Base-by-base conservation (phyloP, 2,113 vertebrate genomes). In the Ophiodon elongatus region DNA sequence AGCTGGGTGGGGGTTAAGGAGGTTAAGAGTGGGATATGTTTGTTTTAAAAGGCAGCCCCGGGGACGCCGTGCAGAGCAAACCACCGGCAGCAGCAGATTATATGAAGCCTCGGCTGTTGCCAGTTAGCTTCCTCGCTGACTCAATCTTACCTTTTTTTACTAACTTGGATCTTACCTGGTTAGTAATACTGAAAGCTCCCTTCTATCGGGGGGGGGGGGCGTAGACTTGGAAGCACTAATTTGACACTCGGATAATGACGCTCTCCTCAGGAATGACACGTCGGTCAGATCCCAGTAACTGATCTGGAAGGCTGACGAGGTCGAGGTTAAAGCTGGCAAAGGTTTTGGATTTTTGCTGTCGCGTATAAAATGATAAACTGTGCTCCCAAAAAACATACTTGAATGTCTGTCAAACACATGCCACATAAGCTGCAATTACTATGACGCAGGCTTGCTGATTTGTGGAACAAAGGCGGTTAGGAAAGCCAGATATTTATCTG, bases 81-180 rank as follows among this genome's bases (percentile, higher is more conserved):
- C 41, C 80, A 73, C 85, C 35, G 37, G 73, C 84, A 77, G 80
- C 35, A 69, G 79, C 54, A 82, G 77, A 83, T 87, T 83, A 56
- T 71, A 66, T 73, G 66, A 74, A 96, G 95, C 90, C 96, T 75
- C 14, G 94, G 95, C 96, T 96, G 91, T 95, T 96, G 74, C 76
- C 82, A 77, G 39, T 70, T 69, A 59, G 62, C 62, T 62, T 76
- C n/a, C 15, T 81, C 25, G 1, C 60, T 87, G 73, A 79, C 73
- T 81, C 29, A 41, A 37, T 70, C 50, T 59, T 17, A 21, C 50
- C 7, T 15, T 71, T 14, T 74, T 45, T 11, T 65, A 54, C 41
- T 52, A 62, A 45, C 65, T 73, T 67, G 27, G 21, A 72, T 83
- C 80, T 70, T 64, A 85, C 69, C 57, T 72, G 69, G 47, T 76